These are phyloP conservation scores for Panzeria rudis DNA, from an alignment of 2,888 invertebrate genomes.

Conservation along the genomic window DNA sequence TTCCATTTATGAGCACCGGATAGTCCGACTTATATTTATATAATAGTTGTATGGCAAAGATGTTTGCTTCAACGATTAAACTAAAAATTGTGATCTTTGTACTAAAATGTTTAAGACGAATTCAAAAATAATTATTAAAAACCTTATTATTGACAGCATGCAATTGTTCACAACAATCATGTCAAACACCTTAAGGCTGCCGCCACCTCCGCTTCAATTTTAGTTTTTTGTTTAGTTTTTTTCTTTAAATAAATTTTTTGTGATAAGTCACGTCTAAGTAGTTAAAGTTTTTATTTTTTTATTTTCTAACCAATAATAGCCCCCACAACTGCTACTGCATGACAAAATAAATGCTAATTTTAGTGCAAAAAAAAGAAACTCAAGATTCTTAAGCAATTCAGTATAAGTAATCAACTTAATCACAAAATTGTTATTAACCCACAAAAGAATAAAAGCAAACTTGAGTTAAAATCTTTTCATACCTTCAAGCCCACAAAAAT, in stretches of 20 bases:
- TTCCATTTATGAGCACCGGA: no score
- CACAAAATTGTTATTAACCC: conserved; percentile 62
- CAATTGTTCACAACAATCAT: conserved; percentile 50
- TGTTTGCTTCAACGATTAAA: not conserved
- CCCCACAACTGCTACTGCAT: conserved; percentile 43
- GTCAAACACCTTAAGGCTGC: conserved; percentile 62
- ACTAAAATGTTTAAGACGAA: not conserved
- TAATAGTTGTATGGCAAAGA: no score
- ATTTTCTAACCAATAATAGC: conserved; percentile 9
- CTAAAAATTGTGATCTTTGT: no score
- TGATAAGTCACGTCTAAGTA: conserved; percentile 65
- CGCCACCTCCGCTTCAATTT: conserved; percentile 20
- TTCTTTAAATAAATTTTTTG: conserved; percentile 30
- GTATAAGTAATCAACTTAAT: conserved; percentile 26
- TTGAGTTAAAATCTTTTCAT: conserved; percentile 26
- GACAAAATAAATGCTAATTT: conserved; percentile 25
- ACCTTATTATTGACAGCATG: not conserved
- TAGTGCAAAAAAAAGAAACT: not conserved
- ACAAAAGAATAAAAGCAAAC: conserved; percentile 29
- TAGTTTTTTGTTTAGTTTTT: not conserved
- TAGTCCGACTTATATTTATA: no score
- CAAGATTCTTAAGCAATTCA: conserved; percentile 56
- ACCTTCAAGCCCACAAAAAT: conserved; percentile 51
- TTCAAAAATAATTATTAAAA: not conserved
- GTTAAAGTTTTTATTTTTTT: conserved; percentile 32